Conservation (phyloP, 2,113 vertebrate species). For the Girardinichthys multiradiatus region DNA sequence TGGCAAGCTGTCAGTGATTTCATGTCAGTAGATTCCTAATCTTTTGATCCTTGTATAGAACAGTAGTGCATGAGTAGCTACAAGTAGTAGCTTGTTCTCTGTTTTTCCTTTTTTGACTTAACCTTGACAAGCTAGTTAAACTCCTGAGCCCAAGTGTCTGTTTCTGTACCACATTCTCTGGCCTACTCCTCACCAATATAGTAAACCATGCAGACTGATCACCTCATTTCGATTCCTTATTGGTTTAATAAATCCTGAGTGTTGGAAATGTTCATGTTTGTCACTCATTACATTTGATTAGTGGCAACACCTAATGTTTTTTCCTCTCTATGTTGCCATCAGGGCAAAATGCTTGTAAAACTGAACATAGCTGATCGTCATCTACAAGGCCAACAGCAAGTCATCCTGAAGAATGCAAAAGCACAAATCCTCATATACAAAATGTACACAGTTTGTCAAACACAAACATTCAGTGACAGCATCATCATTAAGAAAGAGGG, state of each 20-base stretch:
- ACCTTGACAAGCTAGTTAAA: background rate
- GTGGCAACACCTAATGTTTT: background rate
- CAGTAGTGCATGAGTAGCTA: background rate
- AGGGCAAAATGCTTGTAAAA: no score
- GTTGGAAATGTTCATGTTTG: background rate
- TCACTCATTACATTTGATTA: background rate
- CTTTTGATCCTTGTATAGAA: background rate
- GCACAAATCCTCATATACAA: slow-evolving; percentile 13
- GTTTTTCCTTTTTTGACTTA: background rate
- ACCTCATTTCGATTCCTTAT: no score
- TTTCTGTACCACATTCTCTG: background rate
- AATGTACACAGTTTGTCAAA: slow-evolving; percentile 16
- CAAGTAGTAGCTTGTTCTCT: background rate
- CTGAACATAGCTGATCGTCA: background rate
- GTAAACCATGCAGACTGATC: background rate
- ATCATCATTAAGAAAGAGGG: slow-evolving; percentile 33
- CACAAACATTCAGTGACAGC: slow-evolving; percentile 22
- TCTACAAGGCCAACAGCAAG: background rate
- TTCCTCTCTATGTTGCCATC: background rate
- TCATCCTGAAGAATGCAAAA: slow-evolving; percentile 26
- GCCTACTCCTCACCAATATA: background rate
- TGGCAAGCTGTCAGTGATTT: background rate
- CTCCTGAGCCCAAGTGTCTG: no score
- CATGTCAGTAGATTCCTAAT: background rate
- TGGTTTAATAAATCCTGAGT: background rate